Base-by-base conservation (phyloP, 2,797 vertebrate species). In the Pogonophryne albipinna region DNA sequence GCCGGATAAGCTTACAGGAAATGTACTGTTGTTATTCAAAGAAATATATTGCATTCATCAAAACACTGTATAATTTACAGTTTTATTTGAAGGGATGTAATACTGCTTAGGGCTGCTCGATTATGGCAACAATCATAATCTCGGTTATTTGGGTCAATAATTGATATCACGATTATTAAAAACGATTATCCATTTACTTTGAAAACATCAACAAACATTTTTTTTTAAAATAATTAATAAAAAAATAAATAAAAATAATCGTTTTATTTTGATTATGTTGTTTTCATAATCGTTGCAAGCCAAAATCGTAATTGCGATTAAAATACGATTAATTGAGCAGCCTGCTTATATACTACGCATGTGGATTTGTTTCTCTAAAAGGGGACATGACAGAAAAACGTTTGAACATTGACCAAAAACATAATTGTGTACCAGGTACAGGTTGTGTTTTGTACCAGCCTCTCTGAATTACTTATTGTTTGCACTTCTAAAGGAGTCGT, bases 391-490 rank as follows among this genome's bases (percentile, higher is more conserved):
- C 42, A 34, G 41, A 34, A 15, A 56, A 20, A 2, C 17, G 34
- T 52, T 27, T 66, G 27, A 27, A 27, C 27, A 27, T 27, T 27
- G 27, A 27, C 27, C 27, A 27, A 27, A 53, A 20, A 50, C 42
- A 38, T 71, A 38, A 3, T 61, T 68, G 34, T 68, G n/a, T 31
- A 47, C 31, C 38, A 61, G 58, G n/a, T 19, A 44, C 19, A 50
- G 5, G 55, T 45, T 38, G 6, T 38, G 34, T 38, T 38, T 38
- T 38, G 27, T 38, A 38, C 31, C 51, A 5, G 42, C 19, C 31
- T 46, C n/a, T 71, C 19, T 27, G 17, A 44, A 58, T 50, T 14
- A 31, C 47, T 38, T 38, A 11, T 41, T 58, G 1, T 23, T 50
- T 46, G 72, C 41, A 46, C 14, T 47, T 15, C 2, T 45, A 16